These are phyloP conservation scores for Pararge aegeria DNA, from an alignment of 1,140 invertebrate genomes.

Conservation along the genomic window DNA sequence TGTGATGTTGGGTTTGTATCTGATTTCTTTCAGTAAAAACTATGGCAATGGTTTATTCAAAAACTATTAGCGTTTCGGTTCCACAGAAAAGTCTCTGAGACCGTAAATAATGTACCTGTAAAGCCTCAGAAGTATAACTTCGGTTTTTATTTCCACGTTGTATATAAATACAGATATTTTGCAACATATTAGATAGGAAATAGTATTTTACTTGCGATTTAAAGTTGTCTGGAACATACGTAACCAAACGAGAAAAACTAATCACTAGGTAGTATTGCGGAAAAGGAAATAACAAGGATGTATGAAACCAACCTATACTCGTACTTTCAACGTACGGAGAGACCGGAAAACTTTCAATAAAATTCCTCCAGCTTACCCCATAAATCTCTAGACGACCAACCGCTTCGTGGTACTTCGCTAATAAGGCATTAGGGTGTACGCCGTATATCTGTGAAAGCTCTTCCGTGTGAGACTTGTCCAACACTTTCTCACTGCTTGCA, in stretches of 20 bases:
- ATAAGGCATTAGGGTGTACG: conserved; percentile 9
- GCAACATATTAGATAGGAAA: no score
- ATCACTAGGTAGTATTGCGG: background rate
- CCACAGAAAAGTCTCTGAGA: no score
- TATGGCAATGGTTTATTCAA: no score
- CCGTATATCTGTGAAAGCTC: conserved; percentile 10
- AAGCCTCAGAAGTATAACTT: no score
- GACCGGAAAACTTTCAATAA: conserved; percentile 10
- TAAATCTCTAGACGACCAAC: background rate
- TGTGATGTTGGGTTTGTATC: no score
- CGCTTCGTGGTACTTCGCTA: conserved; percentile 6
- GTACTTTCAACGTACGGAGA: conserved; percentile 5
- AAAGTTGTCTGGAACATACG: no score
- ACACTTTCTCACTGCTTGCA: conserved; percentile 1
- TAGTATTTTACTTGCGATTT: no score
- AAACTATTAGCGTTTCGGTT: no score
- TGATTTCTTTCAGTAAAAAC: no score
- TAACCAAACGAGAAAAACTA: background rate
- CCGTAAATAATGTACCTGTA: no score
- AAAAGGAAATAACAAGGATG: background rate
- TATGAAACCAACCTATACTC: background rate
- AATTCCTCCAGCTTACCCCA: conserved; percentile 5
- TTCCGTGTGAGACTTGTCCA: conserved; percentile 2
- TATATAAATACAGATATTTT: no score
- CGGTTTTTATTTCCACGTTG: no score